Base-by-base conservation (phyloP, 2,797 vertebrate species). In the Helicolenus hilgendorfi region DNA sequence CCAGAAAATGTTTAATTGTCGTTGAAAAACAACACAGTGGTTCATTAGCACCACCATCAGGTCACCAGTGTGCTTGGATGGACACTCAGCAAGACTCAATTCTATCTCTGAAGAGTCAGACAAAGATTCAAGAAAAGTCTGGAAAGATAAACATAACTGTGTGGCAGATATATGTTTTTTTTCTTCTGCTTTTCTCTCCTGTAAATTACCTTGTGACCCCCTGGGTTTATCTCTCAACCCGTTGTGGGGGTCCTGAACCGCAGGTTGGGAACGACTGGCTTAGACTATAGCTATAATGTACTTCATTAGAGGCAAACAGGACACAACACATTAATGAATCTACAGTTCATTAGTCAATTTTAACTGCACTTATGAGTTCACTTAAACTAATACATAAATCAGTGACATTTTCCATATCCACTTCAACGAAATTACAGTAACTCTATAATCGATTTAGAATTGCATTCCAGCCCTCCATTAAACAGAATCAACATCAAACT, bases 401-500 rank as follows among this genome's bases (percentile, higher is more conserved):
- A 15, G 13, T 27, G 4, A 74, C 27, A 69, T 84, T 79, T 89
- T 72, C 55, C 58, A 68, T 13, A 62, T 56, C 69, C 31, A 65
- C 45, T 80, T 77, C 4, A n/a, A 38, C 27, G 64, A 64, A 71
- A 83, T 72, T 13, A 41, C 14, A 14, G 3, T 5, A 24, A 76
- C 31, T 68, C 7, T 18, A 60, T 56, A 82, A 77, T 84, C 4
- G 4, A 58, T 78, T 68, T 81, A 56, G 65, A 88, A 81, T 41
- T 58, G 33, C 56, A 60, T 79, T 78, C 60, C 59, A 76, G 41
- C n/a, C 62, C 59, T 78, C 27, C 22, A 83, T 87, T 35, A 76
- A 62, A 79, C 69, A 55, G 64, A 81, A 80, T 83, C 58, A 84
- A 26, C 18, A 6, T 86, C 78, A 86, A 83, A 77, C 81, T 60